Conservation (phyloP, 2,888 invertebrate genomes). For the Xanthostigma xanthostigma region DNA sequence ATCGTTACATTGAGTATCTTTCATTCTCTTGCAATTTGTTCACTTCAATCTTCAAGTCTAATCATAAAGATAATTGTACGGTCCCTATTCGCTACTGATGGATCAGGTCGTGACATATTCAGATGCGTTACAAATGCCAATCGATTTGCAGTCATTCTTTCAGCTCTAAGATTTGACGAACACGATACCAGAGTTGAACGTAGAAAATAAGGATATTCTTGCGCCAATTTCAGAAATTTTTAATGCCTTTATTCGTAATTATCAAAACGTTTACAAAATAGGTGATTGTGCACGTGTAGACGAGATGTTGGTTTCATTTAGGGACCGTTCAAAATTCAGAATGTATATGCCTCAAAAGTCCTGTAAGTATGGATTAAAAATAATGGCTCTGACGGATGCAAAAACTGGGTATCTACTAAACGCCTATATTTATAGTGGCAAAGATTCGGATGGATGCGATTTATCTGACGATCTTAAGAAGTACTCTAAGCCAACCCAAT, state of each 20-base stretch:
- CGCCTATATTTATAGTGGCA: conserved; percentile 15
- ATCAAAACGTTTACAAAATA: conserved; percentile 7
- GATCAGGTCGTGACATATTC: too few relatives aligned
- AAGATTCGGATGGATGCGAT: conserved; percentile 12
- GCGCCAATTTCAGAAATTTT: conserved; percentile 7
- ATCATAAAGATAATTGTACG: too few relatives aligned
- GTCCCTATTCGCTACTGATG: too few relatives aligned
- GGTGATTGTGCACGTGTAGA: conserved; percentile 8
- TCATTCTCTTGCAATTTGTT: too few relatives aligned
- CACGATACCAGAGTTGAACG: too few relatives aligned
- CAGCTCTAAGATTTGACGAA: too few relatives aligned
- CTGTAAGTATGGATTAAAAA: conserved; percentile 17
- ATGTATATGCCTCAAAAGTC: conserved; percentile 16
- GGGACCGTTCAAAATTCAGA: conserved; percentile 7
- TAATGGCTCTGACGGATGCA: conserved; percentile 15
- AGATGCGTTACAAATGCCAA: too few relatives aligned
- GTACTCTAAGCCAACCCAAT: conserved; percentile 12
- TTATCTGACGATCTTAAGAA: conserved; percentile 11
- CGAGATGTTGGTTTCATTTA: conserved; percentile 10
- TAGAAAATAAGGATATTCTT: too few relatives aligned
- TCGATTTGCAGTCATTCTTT: too few relatives aligned
- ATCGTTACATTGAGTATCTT: too few relatives aligned
- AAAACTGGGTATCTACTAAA: conserved; percentile 12
- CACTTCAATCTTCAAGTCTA: too few relatives aligned
- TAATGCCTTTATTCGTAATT: conserved; percentile 8